A percentile compares a stretch with the other conserved stretches of the same genome.
Evolutionary conservation across 2,797 vertebrate species (phyloP).

Genomic region (Sebastes taczanowskii): DNA sequence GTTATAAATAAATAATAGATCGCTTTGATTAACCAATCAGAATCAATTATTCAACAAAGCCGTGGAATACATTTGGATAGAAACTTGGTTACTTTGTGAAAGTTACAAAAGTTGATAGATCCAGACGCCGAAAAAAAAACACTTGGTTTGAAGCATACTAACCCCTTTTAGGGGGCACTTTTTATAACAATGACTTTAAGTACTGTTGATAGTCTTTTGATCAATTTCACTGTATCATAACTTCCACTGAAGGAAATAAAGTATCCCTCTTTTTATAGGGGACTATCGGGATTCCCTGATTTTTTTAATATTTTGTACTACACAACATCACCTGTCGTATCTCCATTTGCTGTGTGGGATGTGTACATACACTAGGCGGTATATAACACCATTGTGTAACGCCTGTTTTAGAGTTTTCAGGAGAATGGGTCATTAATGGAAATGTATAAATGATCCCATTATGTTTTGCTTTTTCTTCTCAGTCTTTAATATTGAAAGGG

Average conservation of each 20-base stretch:
- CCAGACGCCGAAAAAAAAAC: not conserved
- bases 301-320: not conserved
- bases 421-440: not conserved
- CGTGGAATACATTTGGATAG: not conserved
- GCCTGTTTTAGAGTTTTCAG: not conserved
- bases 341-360: not conserved
- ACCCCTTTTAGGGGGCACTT: not conserved
- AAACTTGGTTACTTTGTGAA: not conserved
- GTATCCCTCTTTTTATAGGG: not conserved
- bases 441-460: not conserved
- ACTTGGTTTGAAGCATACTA: not conserved
- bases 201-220: not conserved
- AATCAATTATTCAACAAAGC: too few relatives aligned
- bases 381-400: not conserved
- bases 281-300: not conserved
- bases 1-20: too few relatives aligned
- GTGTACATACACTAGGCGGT: not conserved
- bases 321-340: not conserved
- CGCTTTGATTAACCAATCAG: too few relatives aligned
- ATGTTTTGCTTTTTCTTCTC: not conserved
- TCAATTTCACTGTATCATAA: not conserved
- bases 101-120: not conserved
- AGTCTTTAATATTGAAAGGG: not conserved
- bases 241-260: not conserved
- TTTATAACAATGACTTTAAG: not conserved